Conservation (phyloP, 2,113 vertebrate genomes). For the Pygathrix nemaeus region DNA sequence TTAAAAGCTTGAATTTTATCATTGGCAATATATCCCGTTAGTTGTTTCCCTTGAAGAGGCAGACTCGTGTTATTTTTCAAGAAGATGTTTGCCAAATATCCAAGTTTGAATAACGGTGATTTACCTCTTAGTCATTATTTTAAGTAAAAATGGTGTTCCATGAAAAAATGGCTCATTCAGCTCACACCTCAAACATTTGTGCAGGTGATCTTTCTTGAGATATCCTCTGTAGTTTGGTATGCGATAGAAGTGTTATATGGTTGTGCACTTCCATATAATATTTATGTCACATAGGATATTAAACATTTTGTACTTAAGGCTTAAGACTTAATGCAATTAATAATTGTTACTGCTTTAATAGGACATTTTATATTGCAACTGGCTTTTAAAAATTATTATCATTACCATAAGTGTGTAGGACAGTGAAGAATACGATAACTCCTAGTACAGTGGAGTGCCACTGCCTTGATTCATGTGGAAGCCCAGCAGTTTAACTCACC, state of each 20-base stretch:
- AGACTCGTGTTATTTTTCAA: constrained; percentile 39
- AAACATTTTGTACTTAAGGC: neutral
- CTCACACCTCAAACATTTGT: neutral
- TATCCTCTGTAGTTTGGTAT: neutral
- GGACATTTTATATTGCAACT: neutral
- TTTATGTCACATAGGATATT: neutral
- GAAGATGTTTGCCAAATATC: constrained; percentile 1
- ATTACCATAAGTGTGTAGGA: neutral
- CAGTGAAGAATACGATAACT: neutral
- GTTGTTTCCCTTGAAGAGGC: constrained; percentile 27
- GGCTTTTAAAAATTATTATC: neutral
- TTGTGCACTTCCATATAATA: neutral
- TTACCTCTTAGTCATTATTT: neutral
- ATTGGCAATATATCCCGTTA: neutral
- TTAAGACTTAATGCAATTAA: constrained; percentile 20
- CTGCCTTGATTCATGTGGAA: neutral
- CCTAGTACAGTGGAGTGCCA: neutral
- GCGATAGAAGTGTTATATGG: neutral
- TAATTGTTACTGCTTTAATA: neutral
- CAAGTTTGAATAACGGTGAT: neutral
- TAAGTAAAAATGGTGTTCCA: neutral
- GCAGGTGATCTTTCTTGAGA: neutral
- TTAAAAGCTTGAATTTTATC: constrained; percentile 32
- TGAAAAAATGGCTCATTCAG: neutral
- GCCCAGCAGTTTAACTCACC: neutral